Base-by-base conservation (phyloP, 37 sponge, comb jelly and placozoan species). In the Hormiphora californensis region DNA sequence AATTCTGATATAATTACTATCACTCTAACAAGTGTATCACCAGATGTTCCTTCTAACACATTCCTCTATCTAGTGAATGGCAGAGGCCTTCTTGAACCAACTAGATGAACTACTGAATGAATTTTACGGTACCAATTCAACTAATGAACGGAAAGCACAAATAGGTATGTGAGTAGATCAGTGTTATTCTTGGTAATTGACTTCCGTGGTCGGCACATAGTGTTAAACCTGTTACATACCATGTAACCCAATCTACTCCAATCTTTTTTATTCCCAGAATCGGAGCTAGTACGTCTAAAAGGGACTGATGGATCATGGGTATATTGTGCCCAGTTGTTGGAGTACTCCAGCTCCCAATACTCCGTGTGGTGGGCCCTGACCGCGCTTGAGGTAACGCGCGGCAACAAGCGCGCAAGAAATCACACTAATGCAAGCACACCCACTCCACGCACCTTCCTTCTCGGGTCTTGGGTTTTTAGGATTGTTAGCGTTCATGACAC, bases 311-410 rank as follows among this genome's bases (percentile, higher is more conserved):
- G 43, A 43, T 73, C 46, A 23, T 73, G 43, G 81, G 81, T 43
- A 41, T 73, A 30, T 21, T 73, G 81, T 17, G 38, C 43, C 8
- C 35, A 73, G 2, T 46, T 73, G 17, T 46, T 73, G 0, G 46
- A 73, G 25, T 46, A 73, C 28, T 73, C 81, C 4, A 43, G 43
- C 21, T 73, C 81, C 27, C 81, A 73, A 41, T 73, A 73, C 25
- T 73, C 81, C n/a, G 46, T 43, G 25, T 73, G 81, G 81, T 73
- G 81, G 81, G 81, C 81, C 1, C 46, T 73, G n/a, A 43, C 81
- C 38, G 43, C 81, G 5, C 25, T 73, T 1, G 81, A 73, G 81
- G 81, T 73, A n/a, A n/a, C n/a, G n/a, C n/a, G n/a, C n/a, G n/a
- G n/a, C n/a, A n/a, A n/a, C n/a, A n/a, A n/a, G n/a, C n/a, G n/a